phyloP scores from a whole-genome alignment of 1,140 invertebrate genomes.

The Hycleus phaleratus region DNA sequence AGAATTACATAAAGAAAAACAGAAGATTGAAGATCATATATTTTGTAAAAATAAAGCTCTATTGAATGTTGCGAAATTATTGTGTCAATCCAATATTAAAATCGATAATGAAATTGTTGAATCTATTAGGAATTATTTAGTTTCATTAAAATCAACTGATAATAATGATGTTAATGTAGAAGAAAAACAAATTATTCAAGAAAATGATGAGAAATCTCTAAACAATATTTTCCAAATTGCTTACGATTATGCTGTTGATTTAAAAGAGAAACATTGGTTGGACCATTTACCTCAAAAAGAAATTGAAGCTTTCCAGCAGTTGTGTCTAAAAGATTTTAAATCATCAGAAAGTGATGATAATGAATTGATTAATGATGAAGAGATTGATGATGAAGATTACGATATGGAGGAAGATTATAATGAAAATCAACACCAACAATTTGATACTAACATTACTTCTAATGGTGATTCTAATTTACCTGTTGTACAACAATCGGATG shows the following conservation, averaged over 20 bases:
- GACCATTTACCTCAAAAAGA: slow-evolving; percentile 8
- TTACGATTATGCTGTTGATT: slow-evolving; percentile 22
- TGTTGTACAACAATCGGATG: neutral
- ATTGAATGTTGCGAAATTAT: slow-evolving; percentile 20
- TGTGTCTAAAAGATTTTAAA: neutral
- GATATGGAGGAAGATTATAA: slow-evolving; percentile 16
- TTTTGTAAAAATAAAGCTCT: slow-evolving; percentile 27
- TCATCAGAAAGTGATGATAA: slow-evolving; percentile 1
- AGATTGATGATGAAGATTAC: slow-evolving; percentile 19
- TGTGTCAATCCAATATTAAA: slow-evolving; percentile 3
- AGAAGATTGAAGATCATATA: slow-evolving; percentile 6
- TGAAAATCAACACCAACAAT: slow-evolving; percentile 4
- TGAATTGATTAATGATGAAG: slow-evolving; percentile 1
- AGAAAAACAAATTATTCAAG: neutral
- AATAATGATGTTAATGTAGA: slow-evolving; percentile 3
- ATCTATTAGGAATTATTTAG: slow-evolving; percentile 12
- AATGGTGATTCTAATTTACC: neutral
- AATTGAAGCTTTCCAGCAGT: neutral
- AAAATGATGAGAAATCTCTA: slow-evolving; percentile 1
- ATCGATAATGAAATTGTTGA: neutral
- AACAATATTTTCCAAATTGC: slow-evolving; percentile 31
- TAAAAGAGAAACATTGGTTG: slow-evolving; percentile 13
- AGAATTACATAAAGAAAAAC: slow-evolving; percentile 4
- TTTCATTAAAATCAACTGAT: neutral
- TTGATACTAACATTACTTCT: neutral